Percentiles rank a stretch among this genome's conserved stretches.
Conservation (phyloP, 1,140 invertebrate species). For the Grapholita molesta region DNA sequence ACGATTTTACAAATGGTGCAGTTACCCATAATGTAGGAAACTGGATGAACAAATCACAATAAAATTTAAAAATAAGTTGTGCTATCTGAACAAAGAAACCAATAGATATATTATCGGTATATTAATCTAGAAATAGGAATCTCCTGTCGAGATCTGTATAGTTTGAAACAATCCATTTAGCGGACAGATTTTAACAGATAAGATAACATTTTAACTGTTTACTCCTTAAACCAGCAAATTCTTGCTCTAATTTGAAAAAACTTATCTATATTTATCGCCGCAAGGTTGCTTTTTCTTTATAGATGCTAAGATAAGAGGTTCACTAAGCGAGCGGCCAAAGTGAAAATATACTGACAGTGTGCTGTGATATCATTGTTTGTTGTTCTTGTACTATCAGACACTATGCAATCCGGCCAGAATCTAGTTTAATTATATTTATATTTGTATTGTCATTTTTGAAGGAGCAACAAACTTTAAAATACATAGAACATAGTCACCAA, state of each 20-base stretch:
- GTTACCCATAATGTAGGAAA: no score
- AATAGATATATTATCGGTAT: neutral
- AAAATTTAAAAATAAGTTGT: no score
- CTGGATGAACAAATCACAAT: no score
- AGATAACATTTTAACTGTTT: conserved; percentile 42
- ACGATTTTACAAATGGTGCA: no score
- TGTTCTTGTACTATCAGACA: conserved; percentile 1
- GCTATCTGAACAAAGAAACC: neutral
- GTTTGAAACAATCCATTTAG: neutral
- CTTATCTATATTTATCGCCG: neutral
- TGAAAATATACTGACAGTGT: conserved; percentile 19
- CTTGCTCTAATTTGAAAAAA: neutral
- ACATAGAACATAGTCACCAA: neutral
- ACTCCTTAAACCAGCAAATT: neutral
- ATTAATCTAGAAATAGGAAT: neutral
- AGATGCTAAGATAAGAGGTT: neutral
- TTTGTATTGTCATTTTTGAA: neutral
- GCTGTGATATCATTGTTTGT: conserved; percentile 48
- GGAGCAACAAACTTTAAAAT: neutral
- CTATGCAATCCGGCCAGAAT: neutral
- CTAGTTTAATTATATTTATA: neutral
- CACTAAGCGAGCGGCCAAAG: neutral
- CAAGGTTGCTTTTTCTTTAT: neutral
- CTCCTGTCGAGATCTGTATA: neutral
- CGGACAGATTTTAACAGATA: conserved; percentile 37